Evolutionary conservation across 2,113 vertebrate genomes (phyloP).

Genomic region (Tauraco erythrolophus): DNA sequence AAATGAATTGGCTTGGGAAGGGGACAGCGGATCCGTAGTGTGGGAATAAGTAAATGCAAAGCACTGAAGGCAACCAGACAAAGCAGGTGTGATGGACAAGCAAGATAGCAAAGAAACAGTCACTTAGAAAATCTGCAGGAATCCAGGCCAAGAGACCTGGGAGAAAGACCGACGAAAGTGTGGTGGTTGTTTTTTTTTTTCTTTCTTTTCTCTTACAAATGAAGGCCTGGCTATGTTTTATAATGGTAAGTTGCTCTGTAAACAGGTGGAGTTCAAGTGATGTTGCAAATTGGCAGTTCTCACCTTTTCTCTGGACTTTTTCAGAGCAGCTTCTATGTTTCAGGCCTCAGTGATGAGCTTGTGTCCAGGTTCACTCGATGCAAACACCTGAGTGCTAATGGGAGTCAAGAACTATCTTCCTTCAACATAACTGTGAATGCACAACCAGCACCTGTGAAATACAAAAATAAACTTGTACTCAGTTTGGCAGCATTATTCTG

Average conservation of each 20-base stretch:
- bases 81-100: slow-evolving; percentile 4
- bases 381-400: not conserved
- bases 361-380: not conserved
- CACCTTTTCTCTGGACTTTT: not conserved
- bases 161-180: not conserved
- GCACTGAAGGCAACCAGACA: not conserved
- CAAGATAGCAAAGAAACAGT: not conserved
- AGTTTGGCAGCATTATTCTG: not conserved
- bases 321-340: fast-evolving
- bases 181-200: not conserved
- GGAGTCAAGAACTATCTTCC: not conserved
- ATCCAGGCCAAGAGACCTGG: not conserved
- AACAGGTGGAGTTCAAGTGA: not conserved
- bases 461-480: not conserved
- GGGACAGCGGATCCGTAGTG: not conserved
- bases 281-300: not conserved
- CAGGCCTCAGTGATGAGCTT: not conserved
- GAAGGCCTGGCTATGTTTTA: not conserved
- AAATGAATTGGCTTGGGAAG: not conserved
- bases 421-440: fast-evolving
- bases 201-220: not conserved
- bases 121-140: not conserved
- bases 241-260: not conserved
- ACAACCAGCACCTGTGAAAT: not conserved
- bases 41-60: not conserved